Base-by-base conservation (phyloP, 1,140 invertebrate species). In the Oppia nitens region DNA sequence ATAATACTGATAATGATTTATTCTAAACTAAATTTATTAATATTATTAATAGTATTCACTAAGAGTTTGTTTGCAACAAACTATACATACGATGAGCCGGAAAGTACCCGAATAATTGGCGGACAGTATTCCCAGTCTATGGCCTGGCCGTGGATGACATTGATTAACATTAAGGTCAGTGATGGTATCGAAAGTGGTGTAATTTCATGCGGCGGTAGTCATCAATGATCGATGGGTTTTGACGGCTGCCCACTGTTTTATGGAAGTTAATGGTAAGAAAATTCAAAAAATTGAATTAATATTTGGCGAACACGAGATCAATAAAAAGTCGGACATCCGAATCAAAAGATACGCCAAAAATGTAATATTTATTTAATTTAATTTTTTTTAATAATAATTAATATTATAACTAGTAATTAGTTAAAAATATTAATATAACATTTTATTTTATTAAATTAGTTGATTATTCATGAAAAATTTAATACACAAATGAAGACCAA, bases 201-300 rank as follows among this genome's bases (percentile, higher is more conserved):
- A 9, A 9, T 9, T 40, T 9, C 6, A 40, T 57, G 55, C 24
- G 55, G 55, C 4, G 55, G 20, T 11, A 23, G n/a, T 3, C n/a
- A 48, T 57, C 20, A 57, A 29, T 24, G 14, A 21, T 25, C 11
- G n/a, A 24, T 9, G 17, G 23, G 23, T 47, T 24, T 21, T 57
- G 28, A 57, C 55, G 20, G 28, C 55, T 24, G 55, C 55, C 28
- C 55, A 57, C 28, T 57, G 55, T 57, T 24, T 57, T 24, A 55
- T 2, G 14, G 14, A 27, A 4, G 17, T 12, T 20, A 17, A 40
- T 9, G 32, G 32, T 9, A 40, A 17, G 17, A 9, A 6, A 9
- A 17, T 40, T 9, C 32, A 40, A 40, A 17, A 40, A 9, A 40
- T 17, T 9, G 6, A 17, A 40, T 6, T 40, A 9, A 40, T 40